Base-by-base conservation (phyloP, 2,113 vertebrate genomes). In the Lonchura striata region DNA sequence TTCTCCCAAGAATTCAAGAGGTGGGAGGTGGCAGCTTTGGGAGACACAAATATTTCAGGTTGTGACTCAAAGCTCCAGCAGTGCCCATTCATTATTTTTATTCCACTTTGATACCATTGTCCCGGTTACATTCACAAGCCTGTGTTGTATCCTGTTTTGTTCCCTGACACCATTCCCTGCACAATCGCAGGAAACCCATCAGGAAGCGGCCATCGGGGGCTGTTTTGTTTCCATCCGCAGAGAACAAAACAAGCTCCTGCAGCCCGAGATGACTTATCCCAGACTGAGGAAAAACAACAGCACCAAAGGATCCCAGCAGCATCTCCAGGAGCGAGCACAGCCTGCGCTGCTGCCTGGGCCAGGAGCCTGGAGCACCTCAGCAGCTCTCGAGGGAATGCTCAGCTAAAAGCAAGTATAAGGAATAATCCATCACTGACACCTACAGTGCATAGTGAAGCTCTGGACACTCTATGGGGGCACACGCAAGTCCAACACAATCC, bases 171-270 rank as follows among this genome's bases (percentile, higher is more conserved):
- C 93, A 65, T 96, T 97, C 93, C 93, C 79, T 35, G 87, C 93
- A 96, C 89, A 96, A 96, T 98, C 68, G 33, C 93, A 94, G 95
- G 97, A 98, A 97, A 86, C 81, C 90, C 80, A 76, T 52, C 84
- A 96, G 97, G 96, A 98, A 97, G 93, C 69, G 8, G 25, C 85
- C 74, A 49, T 82, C 66, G 76, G 65, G 68, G 68, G 76, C 91
- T 88, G 79, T 53, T 96, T 79, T 96, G 94, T 97, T 97, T 97
- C 96, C 95, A 96, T 93, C 88, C 13, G 7, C 75, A 95, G 82
- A 88, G 95, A 97, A 93, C 95, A 97, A 97, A 97, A 97, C 93
- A 92, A 82, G 74, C 94, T 95, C 95, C 95, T 95, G 61, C 88
- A 94, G 95, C 88, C 87, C 92, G 14, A 59, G 81, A 95, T 95